phyloP scores from a whole-genome alignment of 2,797 vertebrate genomes.

The Thamnophis elegans region DNA sequence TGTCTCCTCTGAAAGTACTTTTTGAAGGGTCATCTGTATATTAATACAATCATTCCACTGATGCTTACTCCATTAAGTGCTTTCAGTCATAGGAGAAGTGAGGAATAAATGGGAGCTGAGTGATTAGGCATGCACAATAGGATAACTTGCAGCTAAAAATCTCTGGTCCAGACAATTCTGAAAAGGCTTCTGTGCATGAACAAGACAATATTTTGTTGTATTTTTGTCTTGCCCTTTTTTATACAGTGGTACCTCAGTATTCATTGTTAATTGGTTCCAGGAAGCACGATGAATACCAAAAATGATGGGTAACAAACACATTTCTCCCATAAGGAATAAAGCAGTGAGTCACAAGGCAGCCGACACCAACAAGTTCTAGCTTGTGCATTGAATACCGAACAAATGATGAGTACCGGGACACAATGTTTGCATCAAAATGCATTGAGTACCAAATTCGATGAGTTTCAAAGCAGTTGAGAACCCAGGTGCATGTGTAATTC shows the following conservation, averaged over 20 bases:
- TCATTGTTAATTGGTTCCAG: background rate
- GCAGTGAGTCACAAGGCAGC: background rate
- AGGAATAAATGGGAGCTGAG: background rate
- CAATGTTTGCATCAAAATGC: background rate
- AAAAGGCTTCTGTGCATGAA: background rate
- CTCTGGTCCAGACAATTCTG: background rate
- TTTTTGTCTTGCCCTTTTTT: background rate
- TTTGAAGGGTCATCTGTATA: background rate
- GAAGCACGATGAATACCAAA: background rate
- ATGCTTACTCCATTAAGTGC: background rate
- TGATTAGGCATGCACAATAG: background rate
- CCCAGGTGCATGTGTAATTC: background rate
- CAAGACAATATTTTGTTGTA: background rate
- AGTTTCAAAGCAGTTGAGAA: background rate
- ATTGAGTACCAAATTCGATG: background rate
- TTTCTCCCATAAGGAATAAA: background rate
- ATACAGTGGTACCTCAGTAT: background rate
- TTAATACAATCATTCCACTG: background rate
- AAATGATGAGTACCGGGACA: background rate
- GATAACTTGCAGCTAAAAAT: background rate
- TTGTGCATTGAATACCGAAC: background rate
- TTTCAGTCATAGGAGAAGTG: background rate
- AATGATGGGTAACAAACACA: background rate
- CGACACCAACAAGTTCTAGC: background rate
- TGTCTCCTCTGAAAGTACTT: background rate